These are phyloP conservation scores for Pteruthius melanotis DNA, from an alignment of 2,113 vertebrate species.

Conservation along the genomic window DNA sequence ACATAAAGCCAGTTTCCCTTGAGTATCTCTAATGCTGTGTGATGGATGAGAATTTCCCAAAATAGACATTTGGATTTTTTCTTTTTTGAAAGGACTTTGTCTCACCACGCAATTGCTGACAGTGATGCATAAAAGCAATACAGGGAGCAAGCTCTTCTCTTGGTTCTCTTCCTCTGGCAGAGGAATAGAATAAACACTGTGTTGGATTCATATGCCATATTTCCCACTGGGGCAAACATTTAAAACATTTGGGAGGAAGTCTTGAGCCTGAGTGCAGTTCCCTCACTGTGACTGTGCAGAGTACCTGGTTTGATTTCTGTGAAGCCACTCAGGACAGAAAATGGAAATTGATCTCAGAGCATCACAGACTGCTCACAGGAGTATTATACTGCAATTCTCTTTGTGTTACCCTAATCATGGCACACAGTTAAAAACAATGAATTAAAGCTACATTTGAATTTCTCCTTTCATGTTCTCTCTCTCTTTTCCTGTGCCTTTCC, in stretches of 20 bases:
- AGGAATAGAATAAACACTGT: not conserved
- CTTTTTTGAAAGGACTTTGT: not conserved
- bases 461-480: not conserved
- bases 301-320: not conserved
- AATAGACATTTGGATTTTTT: not conserved
- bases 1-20: not conserved
- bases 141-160: not conserved
- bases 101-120: not conserved
- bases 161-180: not conserved
- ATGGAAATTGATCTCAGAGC: not conserved
- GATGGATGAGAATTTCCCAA: conserved; percentile 6
- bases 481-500: not conserved
- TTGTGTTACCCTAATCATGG: not conserved
- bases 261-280: not conserved
- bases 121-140: not conserved
- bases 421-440: not conserved
- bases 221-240: not conserved
- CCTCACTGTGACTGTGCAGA: not conserved
- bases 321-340: not conserved
- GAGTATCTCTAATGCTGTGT: not conserved
- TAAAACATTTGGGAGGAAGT: not conserved
- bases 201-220: not conserved
- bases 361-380: not conserved
- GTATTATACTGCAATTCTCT: accelerated
- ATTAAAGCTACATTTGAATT: not conserved